Evolutionary conservation across 1,140 invertebrate species (phyloP), one percentile per base, ranked within the genome.

Genomic region (Caerostris darwini): DNA sequence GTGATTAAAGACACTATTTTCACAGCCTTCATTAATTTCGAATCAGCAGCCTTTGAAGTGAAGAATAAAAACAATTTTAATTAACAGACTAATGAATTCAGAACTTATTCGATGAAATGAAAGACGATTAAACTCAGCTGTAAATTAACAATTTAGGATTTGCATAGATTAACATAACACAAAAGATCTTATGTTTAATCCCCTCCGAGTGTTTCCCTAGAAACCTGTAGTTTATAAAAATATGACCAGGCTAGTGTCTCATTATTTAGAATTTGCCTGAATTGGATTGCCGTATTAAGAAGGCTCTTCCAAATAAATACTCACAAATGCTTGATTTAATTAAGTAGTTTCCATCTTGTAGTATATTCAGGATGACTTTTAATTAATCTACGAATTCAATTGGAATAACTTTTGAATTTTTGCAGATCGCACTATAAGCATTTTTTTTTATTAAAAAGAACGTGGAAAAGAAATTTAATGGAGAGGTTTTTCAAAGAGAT

Each of bases 1-100:
- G 67, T 57, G 64, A 90, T 77, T 71, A 90, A 77, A 77, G 61
- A 12, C 17, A 57, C 88, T 19, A 90, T 71, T 34, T 34, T 57
- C 61, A 77, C 57, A 56, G 54, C 34, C 50, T 57, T 77, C 88
- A 90, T 90, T 90, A 90, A 90, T 90, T 90, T 71, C 59, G 14
- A 56, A 90, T 90, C 67, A 90, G 67, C 67, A 57, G 67, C 71
- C 7, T 59, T 12, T 90, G 88, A 77, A 54, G 56, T 3, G 57
- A 88, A 54, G 34, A 64, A 19, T 12, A 89, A 54, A 54, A 54
- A 19, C 10, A n/a, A 1, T 50, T 58, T 90, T 56, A 90, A 71
- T 90, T 71, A 90, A 90, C 53, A n/a, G 88, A 90, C 17, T 77
- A 77, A 77, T 77, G 71, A 77, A 77, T 77, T 4, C 34, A 53